Evolutionary conservation across 2,888 invertebrate species (phyloP), one percentile per base, ranked within the genome.

Genomic region (Tenthredo livida): DNA sequence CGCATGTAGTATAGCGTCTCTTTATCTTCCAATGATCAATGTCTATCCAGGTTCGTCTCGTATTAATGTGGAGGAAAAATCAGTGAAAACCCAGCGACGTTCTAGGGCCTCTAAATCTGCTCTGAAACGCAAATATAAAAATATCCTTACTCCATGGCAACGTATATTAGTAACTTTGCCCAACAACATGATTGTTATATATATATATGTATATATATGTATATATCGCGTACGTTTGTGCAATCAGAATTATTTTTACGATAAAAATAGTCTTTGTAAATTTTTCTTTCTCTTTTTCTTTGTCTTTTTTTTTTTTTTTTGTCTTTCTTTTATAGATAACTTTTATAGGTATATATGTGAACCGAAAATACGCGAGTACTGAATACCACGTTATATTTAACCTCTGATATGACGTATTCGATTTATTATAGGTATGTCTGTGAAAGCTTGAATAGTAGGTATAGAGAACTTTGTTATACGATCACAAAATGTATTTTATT

Each of bases 101-200:
- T 83, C 83, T 77, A 73, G 84, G 80, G 84, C 73, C 84, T 75
- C 80, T 89, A 88, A 88, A 89, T 86, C 85, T 87, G 84, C 86
- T 88, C 91, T 91, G 90, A 89, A 91, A 91, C 86, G 87, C 86
- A 91, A 86, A 90, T 88, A 90, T 87, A 89, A 88, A 87, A 87
- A 86, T 86, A 85, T 86, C 29, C 87, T 89, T 89, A 89, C 86
- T 87, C 88, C 47, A 65, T 82, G 86, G 84, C 65, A 61, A 85
- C 33, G 47, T 67, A 83, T 67, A 67, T 70, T 29, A 47, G 25
- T 65, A 83, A 83, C 80, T 83, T 83, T 83, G 43, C 70, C 70
- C 83, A 83, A 83, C 50, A 83, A 83, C 83, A 83, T 83, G 43
- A 67, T 83, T 25, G 65, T 65, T 73, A 73, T 70, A 80, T 61